These are phyloP conservation scores for Neodiprion lecontei DNA, from an alignment of 1,140 invertebrate genomes.

Conservation along the genomic window DNA sequence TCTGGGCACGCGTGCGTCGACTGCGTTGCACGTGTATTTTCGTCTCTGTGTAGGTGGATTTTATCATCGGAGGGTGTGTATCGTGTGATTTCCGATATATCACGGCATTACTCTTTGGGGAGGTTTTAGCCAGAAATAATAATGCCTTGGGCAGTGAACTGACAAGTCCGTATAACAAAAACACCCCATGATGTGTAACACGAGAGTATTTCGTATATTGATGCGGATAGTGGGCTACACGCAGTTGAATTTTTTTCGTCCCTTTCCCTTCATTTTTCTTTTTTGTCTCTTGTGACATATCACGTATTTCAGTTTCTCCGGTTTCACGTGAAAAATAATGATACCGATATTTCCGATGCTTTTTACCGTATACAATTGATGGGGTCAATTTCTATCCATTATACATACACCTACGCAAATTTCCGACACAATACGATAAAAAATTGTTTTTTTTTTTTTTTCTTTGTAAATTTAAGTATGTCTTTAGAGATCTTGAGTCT, in stretches of 20 bases:
- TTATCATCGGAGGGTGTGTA: background rate
- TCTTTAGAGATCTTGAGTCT: too few species aligned
- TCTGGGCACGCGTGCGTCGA: background rate
- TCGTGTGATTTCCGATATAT: background rate
- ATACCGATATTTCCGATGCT: too few species aligned
- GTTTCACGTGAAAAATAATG: too few species aligned
- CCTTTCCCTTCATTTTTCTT: background rate
- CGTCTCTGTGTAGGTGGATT: background rate
- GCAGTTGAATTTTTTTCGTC: background rate
- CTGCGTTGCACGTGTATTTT: background rate
- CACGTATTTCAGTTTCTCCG: too few species aligned
- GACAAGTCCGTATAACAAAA: constrained; percentile 1
- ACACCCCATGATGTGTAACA: background rate
- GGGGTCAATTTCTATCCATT: too few species aligned
- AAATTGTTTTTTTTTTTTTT: too few species aligned
- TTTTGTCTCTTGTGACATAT: too few species aligned
- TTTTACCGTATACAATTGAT: too few species aligned
- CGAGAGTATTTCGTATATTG: background rate
- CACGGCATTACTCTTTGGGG: constrained; percentile 2
- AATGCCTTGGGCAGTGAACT: constrained; percentile 2
- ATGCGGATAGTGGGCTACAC: background rate
- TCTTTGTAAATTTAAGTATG: too few species aligned
- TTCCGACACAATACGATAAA: too few species aligned
- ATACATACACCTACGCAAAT: too few species aligned
- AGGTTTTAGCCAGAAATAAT: constrained; percentile 9